Percentiles rank a stretch among this genome's conserved stretches.
Conservation (phyloP, 2,113 vertebrate genomes). For the Stegostoma tigrinum region DNA sequence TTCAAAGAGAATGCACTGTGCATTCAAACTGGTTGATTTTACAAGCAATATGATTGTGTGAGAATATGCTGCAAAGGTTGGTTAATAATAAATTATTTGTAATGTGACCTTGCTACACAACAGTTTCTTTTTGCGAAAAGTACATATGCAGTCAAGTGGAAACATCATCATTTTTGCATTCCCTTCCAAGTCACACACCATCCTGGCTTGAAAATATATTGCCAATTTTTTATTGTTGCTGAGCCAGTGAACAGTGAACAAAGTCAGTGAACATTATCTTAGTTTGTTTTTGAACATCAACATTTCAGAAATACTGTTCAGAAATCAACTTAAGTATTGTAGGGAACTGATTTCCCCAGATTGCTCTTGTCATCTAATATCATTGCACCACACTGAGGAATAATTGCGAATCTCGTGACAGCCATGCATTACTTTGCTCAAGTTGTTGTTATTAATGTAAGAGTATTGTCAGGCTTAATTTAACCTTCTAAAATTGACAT, state of each 20-base stretch:
- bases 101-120: background rate
- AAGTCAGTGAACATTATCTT: background rate
- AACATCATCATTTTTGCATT: background rate
- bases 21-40: background rate
- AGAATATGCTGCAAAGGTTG: background rate
- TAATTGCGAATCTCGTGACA: background rate
- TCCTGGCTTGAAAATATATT: background rate
- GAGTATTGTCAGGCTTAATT: background rate
- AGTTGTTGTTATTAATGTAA: background rate
- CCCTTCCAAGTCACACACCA: background rate
- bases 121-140: background rate
- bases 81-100: background rate
- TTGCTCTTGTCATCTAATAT: background rate
- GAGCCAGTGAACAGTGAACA: background rate
- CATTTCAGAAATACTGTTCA: background rate
- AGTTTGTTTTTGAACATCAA: background rate
- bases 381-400: background rate
- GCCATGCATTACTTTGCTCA: background rate
- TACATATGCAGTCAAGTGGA: background rate
- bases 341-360: background rate
- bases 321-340: background rate
- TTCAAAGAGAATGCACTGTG: background rate
- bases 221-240: background rate
- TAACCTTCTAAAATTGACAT: background rate
- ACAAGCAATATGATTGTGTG: background rate